phyloP scores from a whole-genome alignment of 2,888 invertebrate genomes.

The Cremastobaeus sp. region DNA sequence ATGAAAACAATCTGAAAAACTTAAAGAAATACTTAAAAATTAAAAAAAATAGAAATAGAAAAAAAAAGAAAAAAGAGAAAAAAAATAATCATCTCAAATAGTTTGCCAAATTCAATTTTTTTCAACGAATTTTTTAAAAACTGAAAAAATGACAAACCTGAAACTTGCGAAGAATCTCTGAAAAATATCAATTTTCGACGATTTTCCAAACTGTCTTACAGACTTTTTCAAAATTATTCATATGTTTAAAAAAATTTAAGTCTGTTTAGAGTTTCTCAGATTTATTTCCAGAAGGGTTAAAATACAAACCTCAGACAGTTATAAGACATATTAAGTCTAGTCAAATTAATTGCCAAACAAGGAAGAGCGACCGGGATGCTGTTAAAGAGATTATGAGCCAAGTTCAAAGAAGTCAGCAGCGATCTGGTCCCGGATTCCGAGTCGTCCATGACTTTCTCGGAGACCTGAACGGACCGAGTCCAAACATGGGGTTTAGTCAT shows the following conservation, averaged over 20 bases:
- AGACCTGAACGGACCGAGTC: conserved; percentile 84
- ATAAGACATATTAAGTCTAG: conserved; percentile 93
- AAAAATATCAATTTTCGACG: too few relatives aligned
- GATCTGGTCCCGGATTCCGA: conserved; percentile 82
- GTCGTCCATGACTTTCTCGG: conserved; percentile 83
- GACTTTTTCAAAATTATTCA: too few relatives aligned
- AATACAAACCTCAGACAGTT: conserved; percentile 82
- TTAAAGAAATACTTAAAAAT: too few relatives aligned
- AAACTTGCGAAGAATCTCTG: too few relatives aligned
- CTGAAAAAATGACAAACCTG: too few relatives aligned
- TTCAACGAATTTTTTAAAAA: too few relatives aligned
- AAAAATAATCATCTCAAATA: too few relatives aligned
- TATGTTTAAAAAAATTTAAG: neutral
- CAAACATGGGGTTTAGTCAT: conserved; percentile 88
- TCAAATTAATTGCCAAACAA: conserved; percentile 92
- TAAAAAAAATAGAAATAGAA: too few relatives aligned
- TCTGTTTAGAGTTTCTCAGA: neutral
- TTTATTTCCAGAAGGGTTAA: neutral
- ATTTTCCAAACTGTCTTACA: too few relatives aligned
- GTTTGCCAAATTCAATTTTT: too few relatives aligned
- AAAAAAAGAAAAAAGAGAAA: too few relatives aligned
- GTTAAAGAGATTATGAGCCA: conserved; percentile 94
- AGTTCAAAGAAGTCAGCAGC: conserved; percentile 87
- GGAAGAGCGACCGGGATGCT: conserved; percentile 92
- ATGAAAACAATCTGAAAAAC: too few relatives aligned